Conservation (phyloP, 2,888 invertebrate species). For the Cyrtodaria siliqua region DNA sequence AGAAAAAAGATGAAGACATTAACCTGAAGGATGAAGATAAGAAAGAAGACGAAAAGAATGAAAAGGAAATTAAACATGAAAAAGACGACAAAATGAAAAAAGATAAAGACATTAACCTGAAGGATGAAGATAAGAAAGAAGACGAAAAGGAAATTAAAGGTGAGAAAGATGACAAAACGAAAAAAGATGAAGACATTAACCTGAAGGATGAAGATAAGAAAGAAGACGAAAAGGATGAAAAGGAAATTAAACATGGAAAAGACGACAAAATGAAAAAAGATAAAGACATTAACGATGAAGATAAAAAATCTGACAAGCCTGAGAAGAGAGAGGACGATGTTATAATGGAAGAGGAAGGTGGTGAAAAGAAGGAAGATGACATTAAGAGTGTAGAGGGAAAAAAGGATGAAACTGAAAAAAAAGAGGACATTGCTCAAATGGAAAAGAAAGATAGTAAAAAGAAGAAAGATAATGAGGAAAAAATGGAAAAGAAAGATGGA, state of each 20-base stretch:
- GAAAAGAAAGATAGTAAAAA: constrained; percentile 18
- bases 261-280: constrained; percentile 55
- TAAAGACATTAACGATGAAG: constrained; percentile 75
- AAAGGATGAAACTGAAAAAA: constrained; percentile 43
- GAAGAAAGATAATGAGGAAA: constrained; percentile 24
- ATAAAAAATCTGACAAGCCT: constrained; percentile 15
- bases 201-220: constrained; percentile 44
- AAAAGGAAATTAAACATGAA: constrained; percentile 67
- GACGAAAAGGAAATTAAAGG: constrained; percentile 43
- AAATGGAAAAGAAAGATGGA: too few relatives aligned
- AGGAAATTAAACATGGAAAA: constrained; percentile 46
- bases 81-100: constrained; percentile 46
- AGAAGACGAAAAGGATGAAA: constrained; percentile 20
- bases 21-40: constrained; percentile 80
- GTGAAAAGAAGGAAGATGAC: constrained; percentile 22
- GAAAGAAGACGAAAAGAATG: constrained; percentile 82
- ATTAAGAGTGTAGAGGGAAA: too few relatives aligned
- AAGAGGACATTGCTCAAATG: constrained; percentile 26
- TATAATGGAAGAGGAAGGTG: constrained; percentile 4
- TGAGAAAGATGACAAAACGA: constrained; percentile 31
- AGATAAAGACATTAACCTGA: constrained; percentile 42
- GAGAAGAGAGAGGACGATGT: constrained; percentile 7
- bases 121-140: constrained; percentile 38
- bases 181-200: constrained; percentile 28
- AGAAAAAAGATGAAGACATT: constrained; percentile 73